Conservation (phyloP, 2,797 vertebrate genomes). For the Falco concolor region DNA sequence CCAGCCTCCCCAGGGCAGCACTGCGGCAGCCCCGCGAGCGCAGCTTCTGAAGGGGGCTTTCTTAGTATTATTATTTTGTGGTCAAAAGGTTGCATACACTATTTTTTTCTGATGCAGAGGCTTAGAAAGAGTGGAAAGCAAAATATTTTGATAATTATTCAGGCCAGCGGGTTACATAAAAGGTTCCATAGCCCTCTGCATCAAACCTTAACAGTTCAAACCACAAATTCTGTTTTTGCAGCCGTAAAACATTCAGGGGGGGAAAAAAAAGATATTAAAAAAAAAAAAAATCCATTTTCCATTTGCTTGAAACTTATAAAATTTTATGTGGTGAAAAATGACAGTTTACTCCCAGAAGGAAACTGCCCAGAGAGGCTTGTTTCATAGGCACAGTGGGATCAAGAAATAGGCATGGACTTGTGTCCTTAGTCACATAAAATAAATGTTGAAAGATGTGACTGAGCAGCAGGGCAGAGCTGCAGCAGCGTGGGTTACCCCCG, state of each 20-base stretch:
- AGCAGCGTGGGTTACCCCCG: neutral
- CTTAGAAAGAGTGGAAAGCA: slow-evolving; percentile 95
- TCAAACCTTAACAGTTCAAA: slow-evolving; percentile 87
- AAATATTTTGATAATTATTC: slow-evolving; percentile 98
- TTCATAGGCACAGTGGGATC: neutral
- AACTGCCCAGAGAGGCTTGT: slow-evolving; percentile 52
- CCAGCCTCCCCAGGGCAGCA: neutral
- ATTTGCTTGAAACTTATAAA: slow-evolving; percentile 88
- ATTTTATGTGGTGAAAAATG: slow-evolving; percentile 89
- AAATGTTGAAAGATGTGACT: neutral
- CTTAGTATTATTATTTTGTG: slow-evolving; percentile 76
- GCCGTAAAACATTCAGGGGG: slow-evolving; percentile 84
- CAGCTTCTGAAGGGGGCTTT: slow-evolving; percentile 57
- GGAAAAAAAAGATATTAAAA: neutral
- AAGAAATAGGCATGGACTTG: neutral
- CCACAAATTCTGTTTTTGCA: slow-evolving; percentile 91
- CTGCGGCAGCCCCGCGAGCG: neutral
- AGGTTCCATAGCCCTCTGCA: slow-evolving; percentile 92
- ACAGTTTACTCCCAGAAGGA: slow-evolving; percentile 83
- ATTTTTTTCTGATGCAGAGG: slow-evolving; percentile 82
- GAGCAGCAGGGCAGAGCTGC: neutral
- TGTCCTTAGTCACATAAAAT: neutral
- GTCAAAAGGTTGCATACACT: slow-evolving; percentile 78
- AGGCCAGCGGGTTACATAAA: slow-evolving; percentile 96
- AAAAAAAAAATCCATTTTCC: slow-evolving; percentile 82